Evolutionary conservation across 2,888 invertebrate species (phyloP), one percentile per base, ranked within the genome.

Genomic region (Parascotia fuliginaria): DNA sequence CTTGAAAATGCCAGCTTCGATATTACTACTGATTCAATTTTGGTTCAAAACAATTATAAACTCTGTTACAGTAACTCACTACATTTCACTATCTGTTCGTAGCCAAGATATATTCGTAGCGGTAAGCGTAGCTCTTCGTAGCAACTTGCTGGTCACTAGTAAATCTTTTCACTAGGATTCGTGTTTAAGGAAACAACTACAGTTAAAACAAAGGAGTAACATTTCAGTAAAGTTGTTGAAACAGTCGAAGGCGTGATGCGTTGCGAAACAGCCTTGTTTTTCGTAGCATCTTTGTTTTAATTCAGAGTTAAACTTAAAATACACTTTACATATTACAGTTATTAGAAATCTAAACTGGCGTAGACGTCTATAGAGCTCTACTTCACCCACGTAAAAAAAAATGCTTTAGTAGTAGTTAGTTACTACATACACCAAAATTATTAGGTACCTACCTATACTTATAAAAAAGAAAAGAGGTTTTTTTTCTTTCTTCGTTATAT

Each of bases 1-100:
- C 60, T 62, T 69, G 42, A 42, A n/a, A 65, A 70, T 77, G 69
- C 55, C 71, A 60, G 41, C 49, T 41, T 42, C 50, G 51, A 62
- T 60, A 55, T 31, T 7, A 2, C 47, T 55, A 52, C 60, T 57
- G 47, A 72, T 67, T 60, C 70, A 60, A 60, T 65, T 55, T 55
- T 29, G 42, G 39, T 52, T 34, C 39, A 42, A 40, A 58, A 59
- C 58, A 49, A 65, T 60, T 65, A 40, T 41, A 55, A 66, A 65
- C 60, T 66, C 56, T 53, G 55, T 64, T 63, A 60, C 48, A 60
- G 42, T 55, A 48, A 38, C 28, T 63, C 40, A 51, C 45, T 48
- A 40, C 39, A 16, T 34, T 34, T n/a, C 15, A 46, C 37, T 39
- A 24, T 53, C 45, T 41, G 29, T 48, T 50, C 42, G 50, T 67